Conservation (phyloP, 2,888 invertebrate species). For the Zaprionus lineosus region DNA sequence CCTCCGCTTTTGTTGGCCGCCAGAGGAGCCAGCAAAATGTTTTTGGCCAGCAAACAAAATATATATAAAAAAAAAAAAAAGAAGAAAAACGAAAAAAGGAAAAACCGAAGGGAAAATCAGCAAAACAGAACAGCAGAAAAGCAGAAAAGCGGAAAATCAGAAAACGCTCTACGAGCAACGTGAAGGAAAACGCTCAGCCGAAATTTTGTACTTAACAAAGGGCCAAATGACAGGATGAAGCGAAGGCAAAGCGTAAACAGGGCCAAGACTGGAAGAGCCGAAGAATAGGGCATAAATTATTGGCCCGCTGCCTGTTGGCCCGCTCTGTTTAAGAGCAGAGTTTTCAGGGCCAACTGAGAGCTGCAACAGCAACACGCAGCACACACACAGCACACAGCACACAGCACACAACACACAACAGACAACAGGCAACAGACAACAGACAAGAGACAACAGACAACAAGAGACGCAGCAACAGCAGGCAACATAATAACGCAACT, state of each 20-base stretch:
- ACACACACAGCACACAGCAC: not conserved
- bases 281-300: constrained; percentile 43
- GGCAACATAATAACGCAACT: constrained; percentile 60
- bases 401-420: no score
- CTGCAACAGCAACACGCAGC: not conserved
- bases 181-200: constrained; percentile 57
- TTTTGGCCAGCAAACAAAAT: constrained; percentile 3
- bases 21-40: constrained; percentile 52
- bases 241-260: constrained; percentile 24
- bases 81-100: no score
- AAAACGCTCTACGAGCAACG: constrained; percentile 53
- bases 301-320: constrained; percentile 4
- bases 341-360: constrained; percentile 24
- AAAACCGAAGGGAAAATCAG: no score
- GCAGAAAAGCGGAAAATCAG: no score
- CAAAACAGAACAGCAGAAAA: no score
- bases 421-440: no score
- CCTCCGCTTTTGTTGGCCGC: constrained; percentile 37
- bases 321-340: constrained; percentile 42
- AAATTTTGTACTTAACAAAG: constrained; percentile 65
- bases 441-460: no score
- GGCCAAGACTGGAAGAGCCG: constrained; percentile 40
- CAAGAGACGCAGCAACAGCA: not conserved
- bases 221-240: constrained; percentile 44
- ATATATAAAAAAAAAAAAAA: not conserved